These are phyloP conservation scores for Oegoconia quadripuncta DNA, from an alignment of 2,888 invertebrate species.

Conservation along the genomic window DNA sequence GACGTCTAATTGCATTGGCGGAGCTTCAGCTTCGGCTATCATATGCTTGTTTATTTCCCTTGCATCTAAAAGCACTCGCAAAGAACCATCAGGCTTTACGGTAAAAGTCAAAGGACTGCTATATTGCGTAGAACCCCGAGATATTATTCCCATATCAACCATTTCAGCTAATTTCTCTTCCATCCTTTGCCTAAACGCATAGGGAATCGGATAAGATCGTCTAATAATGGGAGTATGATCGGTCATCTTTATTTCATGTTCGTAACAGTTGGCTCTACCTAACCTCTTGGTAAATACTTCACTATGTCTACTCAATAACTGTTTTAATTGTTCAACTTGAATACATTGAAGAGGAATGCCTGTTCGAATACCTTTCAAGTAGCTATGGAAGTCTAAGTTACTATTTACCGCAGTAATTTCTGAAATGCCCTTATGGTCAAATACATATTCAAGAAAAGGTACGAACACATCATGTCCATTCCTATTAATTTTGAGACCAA, in stretches of 20 bases:
- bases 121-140: neutral
- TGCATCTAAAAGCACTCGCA: constrained; percentile 2
- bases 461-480: neutral
- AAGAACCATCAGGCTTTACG: constrained; percentile 1
- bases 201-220: constrained; percentile 22
- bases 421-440: no score
- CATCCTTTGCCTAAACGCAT: constrained; percentile 20
- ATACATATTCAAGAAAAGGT: no score
- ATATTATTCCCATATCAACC: constrained; percentile 8
- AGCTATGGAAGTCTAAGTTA: no score
- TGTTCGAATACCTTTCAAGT: no score
- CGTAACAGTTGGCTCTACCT: constrained; percentile 20
- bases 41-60: constrained; percentile 3
- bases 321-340: neutral
- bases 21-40: constrained; percentile 1
- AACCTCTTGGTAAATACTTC: constrained; percentile 9
- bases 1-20: constrained; percentile 8
- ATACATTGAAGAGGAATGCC: no score
- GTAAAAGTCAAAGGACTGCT: constrained; percentile 6
- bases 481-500: neutral
- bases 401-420: no score
- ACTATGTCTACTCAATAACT: neutral
- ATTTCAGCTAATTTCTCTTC: constrained; percentile 19
- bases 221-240: constrained; percentile 16
- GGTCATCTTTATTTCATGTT: constrained; percentile 20